Base-by-base conservation (phyloP, 2,113 vertebrate species). In the Sceloporus tristichus region DNA sequence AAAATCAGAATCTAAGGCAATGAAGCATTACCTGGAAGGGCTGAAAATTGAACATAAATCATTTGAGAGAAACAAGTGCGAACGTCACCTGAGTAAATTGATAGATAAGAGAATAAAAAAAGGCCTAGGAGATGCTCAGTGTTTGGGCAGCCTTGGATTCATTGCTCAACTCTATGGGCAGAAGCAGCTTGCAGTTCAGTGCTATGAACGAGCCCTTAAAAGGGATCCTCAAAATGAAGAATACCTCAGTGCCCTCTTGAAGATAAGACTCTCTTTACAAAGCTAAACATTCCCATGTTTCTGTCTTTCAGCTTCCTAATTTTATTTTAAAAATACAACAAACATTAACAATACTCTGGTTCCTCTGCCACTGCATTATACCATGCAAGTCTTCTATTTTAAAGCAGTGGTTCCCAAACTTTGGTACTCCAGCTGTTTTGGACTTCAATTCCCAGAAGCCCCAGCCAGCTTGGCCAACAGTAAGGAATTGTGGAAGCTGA, bases 1-100 rank as follows among this genome's bases (percentile, higher is more conserved):
- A 74, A 96, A 93, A 74, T 96, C 92, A 0, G 93, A 96, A 85
- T 93, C 18, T 1, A 89, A 95, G 74, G 97, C 97, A 34, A 95
- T 97, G 53, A 66, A 86, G 1, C 94, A 87, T 89, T 98, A 97
- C 79, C 89, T 88, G 81, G 82, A 97, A 92, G 95, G 88, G 9
- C 87, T 98, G 85, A 96, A 96, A 91, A 92, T 97, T 0, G 76
- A 92, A 89, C n/a, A 71, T 2, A 19, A 91, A 4, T 94, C 92
- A 0, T 34, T 0, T 25, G 16, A 14, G 5, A 92, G 91, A 77
- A 4, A 0, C 0, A 85, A 1, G 42, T 95, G 95, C 80, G 93
- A 16, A 54, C 4, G 5, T 4, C 48, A 68, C 76, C 77, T 97
- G 53, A 62, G 94, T 83, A 95, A 78, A 82, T 7, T 97, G 77